Percentiles rank a stretch among this genome's conserved stretches.
phyloP scores from a whole-genome alignment of 2,797 vertebrate genomes.

The Delichon dasypus region DNA sequence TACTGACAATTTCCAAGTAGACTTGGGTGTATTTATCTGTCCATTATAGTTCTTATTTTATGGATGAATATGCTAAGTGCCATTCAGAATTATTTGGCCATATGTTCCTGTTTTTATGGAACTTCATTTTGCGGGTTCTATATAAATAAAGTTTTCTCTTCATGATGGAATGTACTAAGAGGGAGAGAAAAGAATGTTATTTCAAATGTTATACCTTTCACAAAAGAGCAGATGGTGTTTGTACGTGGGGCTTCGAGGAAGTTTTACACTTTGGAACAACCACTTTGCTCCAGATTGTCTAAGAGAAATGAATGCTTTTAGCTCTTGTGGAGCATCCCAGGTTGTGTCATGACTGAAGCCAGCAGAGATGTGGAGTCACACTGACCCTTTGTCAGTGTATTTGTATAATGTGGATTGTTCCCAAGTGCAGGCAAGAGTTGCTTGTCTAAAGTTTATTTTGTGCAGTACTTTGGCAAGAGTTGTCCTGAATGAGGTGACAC shows the following conservation, averaged over 20 bases:
- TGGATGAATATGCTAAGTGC: slow-evolving; percentile 42
- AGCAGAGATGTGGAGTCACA: background rate
- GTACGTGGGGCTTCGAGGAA: slow-evolving; percentile 3
- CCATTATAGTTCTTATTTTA: slow-evolving; percentile 44
- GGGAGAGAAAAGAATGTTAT: background rate
- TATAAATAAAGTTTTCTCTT: slow-evolving; percentile 46
- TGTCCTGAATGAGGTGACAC: background rate
- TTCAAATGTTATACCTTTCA: slow-evolving; percentile 42
- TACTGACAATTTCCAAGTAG: slow-evolving; percentile 31
- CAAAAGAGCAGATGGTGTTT: slow-evolving; percentile 66
- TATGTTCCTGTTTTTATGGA: slow-evolving; percentile 65
- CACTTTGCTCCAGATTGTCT: background rate
- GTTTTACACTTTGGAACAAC: slow-evolving; percentile 25
- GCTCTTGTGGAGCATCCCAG: background rate
- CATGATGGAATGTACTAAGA: background rate
- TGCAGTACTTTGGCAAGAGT: background rate
- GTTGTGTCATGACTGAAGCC: background rate
- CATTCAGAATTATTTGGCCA: slow-evolving; percentile 59
- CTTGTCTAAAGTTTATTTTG: background rate
- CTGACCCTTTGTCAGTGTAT: background rate
- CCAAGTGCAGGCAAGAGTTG: background rate
- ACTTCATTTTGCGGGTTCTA: slow-evolving; percentile 25
- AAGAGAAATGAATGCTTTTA: background rate
- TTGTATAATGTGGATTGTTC: background rate
- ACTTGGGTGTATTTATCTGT: slow-evolving; percentile 41